Conservation (phyloP, 53 echinoderm and acorn worm species). For the Paracentrotus lividus region DNA sequence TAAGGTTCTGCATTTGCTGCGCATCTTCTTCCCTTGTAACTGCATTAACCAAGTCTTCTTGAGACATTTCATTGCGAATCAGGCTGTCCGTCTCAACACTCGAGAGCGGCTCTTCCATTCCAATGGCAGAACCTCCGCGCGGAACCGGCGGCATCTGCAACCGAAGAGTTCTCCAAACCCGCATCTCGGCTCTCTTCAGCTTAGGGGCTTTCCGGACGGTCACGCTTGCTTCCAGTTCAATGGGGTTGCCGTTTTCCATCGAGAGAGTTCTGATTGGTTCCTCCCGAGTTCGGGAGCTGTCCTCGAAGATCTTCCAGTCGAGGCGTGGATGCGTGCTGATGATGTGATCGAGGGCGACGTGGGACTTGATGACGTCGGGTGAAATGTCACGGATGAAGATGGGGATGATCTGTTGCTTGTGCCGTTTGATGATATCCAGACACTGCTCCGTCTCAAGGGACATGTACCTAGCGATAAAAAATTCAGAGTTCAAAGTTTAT, state of each 20-base stretch:
- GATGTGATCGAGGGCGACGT: slow-evolving; percentile 49
- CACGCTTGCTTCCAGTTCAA: not conserved
- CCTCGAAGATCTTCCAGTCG: slow-evolving; percentile 60
- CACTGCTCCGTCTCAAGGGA: slow-evolving; percentile 33
- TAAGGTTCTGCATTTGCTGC: too few relatives aligned
- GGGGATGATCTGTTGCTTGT: slow-evolving; percentile 44
- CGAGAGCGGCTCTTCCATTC: not conserved
- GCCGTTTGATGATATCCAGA: slow-evolving; percentile 37
- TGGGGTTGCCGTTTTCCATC: not conserved
- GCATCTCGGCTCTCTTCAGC: not conserved
- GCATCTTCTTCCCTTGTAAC: too few relatives aligned
- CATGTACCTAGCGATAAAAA: not conserved
- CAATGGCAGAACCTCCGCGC: not conserved
- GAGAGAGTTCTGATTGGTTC: not conserved
- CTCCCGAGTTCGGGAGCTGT: not conserved
- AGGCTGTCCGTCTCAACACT: not conserved
- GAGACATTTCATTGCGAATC: not conserved
- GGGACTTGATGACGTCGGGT: not conserved
- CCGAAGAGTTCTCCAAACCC: not conserved
- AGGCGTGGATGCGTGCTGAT: slow-evolving; percentile 52
- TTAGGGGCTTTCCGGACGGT: not conserved
- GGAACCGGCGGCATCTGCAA: slow-evolving; percentile 47
- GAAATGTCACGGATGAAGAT: slow-evolving; percentile 46
- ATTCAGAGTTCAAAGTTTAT: too few relatives aligned
- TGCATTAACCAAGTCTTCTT: not conserved